Base-by-base conservation (phyloP, 2,888 invertebrate genomes). In the Scaptomyza reducta region DNA sequence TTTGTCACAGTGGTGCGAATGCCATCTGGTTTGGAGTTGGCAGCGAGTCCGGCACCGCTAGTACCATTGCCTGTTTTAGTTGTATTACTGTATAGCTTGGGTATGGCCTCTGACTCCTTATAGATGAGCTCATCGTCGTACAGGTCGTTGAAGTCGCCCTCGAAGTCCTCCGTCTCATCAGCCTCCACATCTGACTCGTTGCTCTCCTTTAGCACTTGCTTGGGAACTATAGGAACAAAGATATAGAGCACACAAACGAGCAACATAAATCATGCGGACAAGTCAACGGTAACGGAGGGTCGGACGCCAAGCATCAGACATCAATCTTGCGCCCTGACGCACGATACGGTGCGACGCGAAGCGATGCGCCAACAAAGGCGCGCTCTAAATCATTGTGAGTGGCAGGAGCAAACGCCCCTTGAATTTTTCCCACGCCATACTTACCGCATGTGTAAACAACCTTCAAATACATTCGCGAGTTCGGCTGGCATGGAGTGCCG, bases 391-490 rank as follows among this genome's bases (percentile, higher is more conserved):
- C 78, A 78, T 57, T 61, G 38, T 66, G 75, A 70, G 67, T 78
- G 67, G 65, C 67, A 64, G 68, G 27, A 54, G 27, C 57, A 53
- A 59, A 44, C 60, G 70, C 66, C 54, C 57, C 59, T 58, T 55
- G 61, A 40, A 70, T 57, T 55, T 66, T 58, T 45, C 57, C 51
- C 56, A 60, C 73, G 27, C 62, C 35, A 46, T 55, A 94, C 96
- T 95, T 92, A 97, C 97, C 96, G 90, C 97, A 97, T 57, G 96
- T 97, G 92, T 96, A 96, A 89, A 96, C 96, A 80, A 97, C 96
- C 93, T 96, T 96, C 89, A 97, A 94, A 92, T 97, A 97, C 92
- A 96, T 96, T 88, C 96, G 93, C 86, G 96, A 96, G 83, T 96
- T 95, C 1, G 94, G 94, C 72, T 96, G 95, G 90, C 97, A 97